phyloP scores from a whole-genome alignment of 2,888 invertebrate genomes.

The Eledona agricola region DNA sequence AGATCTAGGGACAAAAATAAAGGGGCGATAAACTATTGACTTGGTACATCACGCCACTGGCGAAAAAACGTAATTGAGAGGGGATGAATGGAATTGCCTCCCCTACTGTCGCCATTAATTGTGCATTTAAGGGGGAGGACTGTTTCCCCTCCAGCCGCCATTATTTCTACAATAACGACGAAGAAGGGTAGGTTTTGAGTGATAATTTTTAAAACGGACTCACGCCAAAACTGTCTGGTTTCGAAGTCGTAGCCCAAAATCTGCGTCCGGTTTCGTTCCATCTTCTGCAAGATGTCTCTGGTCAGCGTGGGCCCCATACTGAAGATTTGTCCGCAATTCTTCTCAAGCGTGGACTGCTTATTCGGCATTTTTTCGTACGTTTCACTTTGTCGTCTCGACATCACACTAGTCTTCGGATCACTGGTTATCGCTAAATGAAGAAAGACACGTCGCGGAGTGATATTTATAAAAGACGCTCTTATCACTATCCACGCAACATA shows the following conservation, averaged over 20 bases:
- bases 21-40: too few species aligned
- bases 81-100: too few species aligned
- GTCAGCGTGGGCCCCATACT: slow-evolving; percentile 55
- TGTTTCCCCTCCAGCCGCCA: slow-evolving; percentile 4
- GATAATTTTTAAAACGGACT: slow-evolving; percentile 42
- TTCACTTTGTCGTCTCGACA: slow-evolving; percentile 21
- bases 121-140: too few species aligned
- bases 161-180: not conserved
- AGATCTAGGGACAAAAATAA: too few species aligned
- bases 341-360: slow-evolving; percentile 42
- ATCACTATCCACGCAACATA: slow-evolving; percentile 17
- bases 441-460: not conserved
- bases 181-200: not conserved
- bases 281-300: slow-evolving; percentile 56
- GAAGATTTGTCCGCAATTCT: slow-evolving; percentile 57
- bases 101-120: too few species aligned
- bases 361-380: slow-evolving; percentile 9
- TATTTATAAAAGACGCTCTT: slow-evolving; percentile 28
- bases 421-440: slow-evolving; percentile 10
- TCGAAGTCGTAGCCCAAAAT: slow-evolving; percentile 56
- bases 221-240: slow-evolving; percentile 55
- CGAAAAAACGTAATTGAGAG: too few species aligned
- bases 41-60: too few species aligned
- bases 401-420: slow-evolving; percentile 16
- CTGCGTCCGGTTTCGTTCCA: slow-evolving; percentile 52